These are phyloP conservation scores for Nestor notabilis DNA, from an alignment of 2,113 vertebrate species.

Conservation along the genomic window DNA sequence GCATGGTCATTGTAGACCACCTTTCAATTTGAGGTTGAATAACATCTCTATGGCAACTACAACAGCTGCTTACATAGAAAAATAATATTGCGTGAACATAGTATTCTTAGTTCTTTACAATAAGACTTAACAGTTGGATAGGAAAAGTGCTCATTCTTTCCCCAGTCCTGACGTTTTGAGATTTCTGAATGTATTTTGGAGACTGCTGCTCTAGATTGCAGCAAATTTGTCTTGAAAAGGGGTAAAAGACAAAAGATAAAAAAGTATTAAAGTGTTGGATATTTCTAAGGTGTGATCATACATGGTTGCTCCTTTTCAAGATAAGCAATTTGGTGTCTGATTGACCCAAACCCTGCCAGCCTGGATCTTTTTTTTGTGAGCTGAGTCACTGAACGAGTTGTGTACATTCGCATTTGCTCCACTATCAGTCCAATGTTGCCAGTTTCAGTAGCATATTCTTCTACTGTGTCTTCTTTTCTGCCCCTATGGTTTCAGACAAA, in stretches of 20 bases:
- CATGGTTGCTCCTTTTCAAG: neutral
- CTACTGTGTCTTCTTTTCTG: neutral
- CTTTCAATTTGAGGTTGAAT: neutral
- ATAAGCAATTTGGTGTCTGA: neutral
- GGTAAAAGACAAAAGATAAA: neutral
- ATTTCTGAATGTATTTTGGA: neutral
- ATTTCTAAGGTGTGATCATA: neutral
- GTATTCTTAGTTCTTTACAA: neutral
- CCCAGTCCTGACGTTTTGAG: neutral
- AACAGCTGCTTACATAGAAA: neutral
- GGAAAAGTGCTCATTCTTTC: neutral
- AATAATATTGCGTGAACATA: neutral
- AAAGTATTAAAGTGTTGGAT: neutral
- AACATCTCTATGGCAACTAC: slow-evolving; percentile 36
- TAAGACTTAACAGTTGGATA: neutral
- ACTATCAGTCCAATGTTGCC: neutral
- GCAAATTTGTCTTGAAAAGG: neutral
- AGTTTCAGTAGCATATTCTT: neutral
- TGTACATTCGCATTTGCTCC: neutral
- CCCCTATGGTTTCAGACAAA: neutral
- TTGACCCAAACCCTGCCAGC: neutral
- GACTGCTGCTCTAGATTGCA: neutral
- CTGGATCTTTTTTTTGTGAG: neutral
- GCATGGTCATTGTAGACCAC: neutral
- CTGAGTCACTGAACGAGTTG: neutral